Base-by-base conservation (phyloP, 2,888 invertebrate species). In the Anticlea derivata region DNA sequence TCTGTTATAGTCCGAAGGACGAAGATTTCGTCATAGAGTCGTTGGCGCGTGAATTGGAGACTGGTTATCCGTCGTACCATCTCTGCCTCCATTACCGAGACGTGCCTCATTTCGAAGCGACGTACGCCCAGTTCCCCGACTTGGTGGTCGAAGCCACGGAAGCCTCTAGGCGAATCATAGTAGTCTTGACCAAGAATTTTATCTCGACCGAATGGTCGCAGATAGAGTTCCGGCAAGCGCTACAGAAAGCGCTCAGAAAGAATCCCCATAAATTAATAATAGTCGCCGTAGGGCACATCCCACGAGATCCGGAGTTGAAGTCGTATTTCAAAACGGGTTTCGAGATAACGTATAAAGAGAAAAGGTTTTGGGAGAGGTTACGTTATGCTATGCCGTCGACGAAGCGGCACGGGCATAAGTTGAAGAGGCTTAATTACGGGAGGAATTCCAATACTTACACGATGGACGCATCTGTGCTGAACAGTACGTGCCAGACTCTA, bases 341-440 rank as follows among this genome's bases (percentile, higher is more conserved):
- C 59, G 93, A 96, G 66, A 93, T 98, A 70, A 93, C 95, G 67
- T 96, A 96, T 94, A 96, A 96, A 75, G 98, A 98, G 87, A 96
- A 95, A 78, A 93, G 97, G 70, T 98, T 98, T 91, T 98, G 98
- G 98, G 97, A 98, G 81, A 95, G 97, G 78, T 92, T 98, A 70
- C 93, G 96, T 66, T 97, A 96, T 80, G 95, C 96, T 55, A 95
- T 98, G 93, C 97, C 97, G 53, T 94, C 95, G 68, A 94, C 95
- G 65, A 93, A 95, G 77, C 93, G 94, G 60, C 92, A 86, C 76
- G 85, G 89, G 53, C 88, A 90, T 63, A 89, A 90, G 78, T 80
- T 87, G 68, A 87, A 91, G 75, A 91, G 91, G 69, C 89, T 90
- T 61, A 93, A 95, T 74, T 96, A 96, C 74, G 93, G 96, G 61